Evolutionary conservation across 2,113 vertebrate species (phyloP).

Genomic region (Onychostruthus taczanowskii): DNA sequence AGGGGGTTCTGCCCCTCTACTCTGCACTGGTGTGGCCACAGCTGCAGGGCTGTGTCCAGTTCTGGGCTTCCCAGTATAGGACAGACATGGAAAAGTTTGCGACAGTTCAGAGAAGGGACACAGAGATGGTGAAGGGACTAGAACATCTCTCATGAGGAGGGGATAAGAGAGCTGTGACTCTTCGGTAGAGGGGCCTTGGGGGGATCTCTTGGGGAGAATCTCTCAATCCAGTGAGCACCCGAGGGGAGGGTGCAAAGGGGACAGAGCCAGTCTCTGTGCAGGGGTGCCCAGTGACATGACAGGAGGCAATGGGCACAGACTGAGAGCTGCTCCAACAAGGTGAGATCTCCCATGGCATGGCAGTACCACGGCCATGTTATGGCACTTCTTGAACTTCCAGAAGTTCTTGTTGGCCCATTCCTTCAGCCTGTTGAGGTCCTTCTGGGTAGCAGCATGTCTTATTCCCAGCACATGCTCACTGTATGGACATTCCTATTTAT

Average conservation of each 20-base stretch:
- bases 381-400: neutral
- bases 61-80: neutral
- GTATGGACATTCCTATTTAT: fast-evolving
- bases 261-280: neutral
- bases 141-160: neutral
- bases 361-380: fast-evolving
- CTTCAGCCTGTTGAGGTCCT: neutral
- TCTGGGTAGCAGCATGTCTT: neutral
- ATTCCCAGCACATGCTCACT: neutral
- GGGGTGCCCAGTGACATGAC: neutral
- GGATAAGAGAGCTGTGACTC: neutral
- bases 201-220: neutral
- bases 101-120: neutral
- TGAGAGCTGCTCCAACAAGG: neutral
- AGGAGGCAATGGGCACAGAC: neutral
- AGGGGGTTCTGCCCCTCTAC: neutral
- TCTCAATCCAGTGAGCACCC: too few relatives aligned
- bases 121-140: neutral
- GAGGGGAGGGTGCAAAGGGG: neutral
- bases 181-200: neutral
- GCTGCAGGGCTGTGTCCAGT: neutral
- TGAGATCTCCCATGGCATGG: fast-evolving
- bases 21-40: neutral
- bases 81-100: neutral
- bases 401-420: neutral